phyloP scores from a whole-genome alignment of 2,888 invertebrate genomes.

The Digitonthophagus gazella region DNA sequence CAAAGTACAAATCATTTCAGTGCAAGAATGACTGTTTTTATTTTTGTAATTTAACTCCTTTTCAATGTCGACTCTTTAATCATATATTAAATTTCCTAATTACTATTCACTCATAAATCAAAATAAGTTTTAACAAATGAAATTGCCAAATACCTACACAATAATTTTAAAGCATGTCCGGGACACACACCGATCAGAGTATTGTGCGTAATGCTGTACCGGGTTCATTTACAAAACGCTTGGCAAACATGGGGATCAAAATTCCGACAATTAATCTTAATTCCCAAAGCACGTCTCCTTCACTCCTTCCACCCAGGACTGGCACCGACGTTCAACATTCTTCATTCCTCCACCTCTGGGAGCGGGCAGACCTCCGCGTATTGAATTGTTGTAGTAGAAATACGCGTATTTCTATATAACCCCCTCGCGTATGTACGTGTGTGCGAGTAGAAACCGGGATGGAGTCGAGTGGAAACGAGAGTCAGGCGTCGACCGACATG shows the following conservation, averaged over 20 bases:
- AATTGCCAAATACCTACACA: too few relatives aligned
- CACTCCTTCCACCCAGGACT: background rate
- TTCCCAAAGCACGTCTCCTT: conserved; percentile 29
- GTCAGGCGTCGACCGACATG: conserved; percentile 4
- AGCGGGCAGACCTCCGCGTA: background rate
- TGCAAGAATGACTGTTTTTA: too few relatives aligned
- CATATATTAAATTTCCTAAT: too few relatives aligned
- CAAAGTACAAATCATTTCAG: too few relatives aligned
- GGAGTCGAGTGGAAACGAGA: conserved; percentile 8
- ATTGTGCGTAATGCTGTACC: background rate
- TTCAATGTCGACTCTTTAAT: too few relatives aligned
- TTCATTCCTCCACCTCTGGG: conserved; percentile 2
- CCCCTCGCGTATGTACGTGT: conserved; percentile 12
- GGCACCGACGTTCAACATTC: background rate
- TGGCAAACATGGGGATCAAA: conserved; percentile 19
- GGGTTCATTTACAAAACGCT: conserved; percentile 24
- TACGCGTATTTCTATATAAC: conserved; percentile 16
- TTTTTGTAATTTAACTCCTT: too few relatives aligned
- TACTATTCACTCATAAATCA: too few relatives aligned
- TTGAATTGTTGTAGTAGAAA: conserved; percentile 9
- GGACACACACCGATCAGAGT: background rate
- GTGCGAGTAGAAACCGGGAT: background rate
- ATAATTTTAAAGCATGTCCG: background rate
- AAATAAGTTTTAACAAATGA: too few relatives aligned
- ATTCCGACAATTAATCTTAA: conserved; percentile 36